phyloP scores from a whole-genome alignment of 53 echinoderm and acorn worm genomes.

The Echinarachnius parma region DNA sequence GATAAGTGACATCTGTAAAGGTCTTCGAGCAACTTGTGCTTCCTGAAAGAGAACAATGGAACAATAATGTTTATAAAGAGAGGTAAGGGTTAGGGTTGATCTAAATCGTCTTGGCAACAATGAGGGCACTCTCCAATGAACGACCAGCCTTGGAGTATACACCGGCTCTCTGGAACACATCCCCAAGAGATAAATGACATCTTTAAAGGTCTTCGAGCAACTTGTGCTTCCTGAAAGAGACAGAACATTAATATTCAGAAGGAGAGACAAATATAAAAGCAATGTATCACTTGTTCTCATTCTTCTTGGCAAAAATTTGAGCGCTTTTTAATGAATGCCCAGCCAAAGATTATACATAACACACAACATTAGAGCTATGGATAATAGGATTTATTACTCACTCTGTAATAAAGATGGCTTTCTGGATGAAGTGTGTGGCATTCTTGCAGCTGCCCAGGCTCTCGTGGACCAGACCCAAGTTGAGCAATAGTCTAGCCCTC shows the following conservation, averaged over 20 bases:
- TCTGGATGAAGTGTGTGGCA: constrained; percentile 88
- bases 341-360: too few relatives aligned
- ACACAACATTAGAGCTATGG: too few relatives aligned
- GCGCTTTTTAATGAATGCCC: too few relatives aligned
- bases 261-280: too few relatives aligned
- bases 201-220: constrained; percentile 73
- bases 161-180: constrained; percentile 63
- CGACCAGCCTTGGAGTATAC: constrained; percentile 64
- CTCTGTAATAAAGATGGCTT: constrained; percentile 91
- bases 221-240: constrained; percentile 79
- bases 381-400: too few relatives aligned
- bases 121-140: constrained; percentile 71
- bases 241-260: too few relatives aligned
- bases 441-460: constrained; percentile 66
- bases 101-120: constrained; percentile 76
- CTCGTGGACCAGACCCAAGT: constrained; percentile 89
- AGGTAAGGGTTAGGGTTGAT: too few relatives aligned
- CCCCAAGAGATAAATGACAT: constrained; percentile 67
- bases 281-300: too few relatives aligned
- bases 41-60: too few relatives aligned
- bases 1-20: constrained; percentile 66
- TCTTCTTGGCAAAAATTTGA: too few relatives aligned
- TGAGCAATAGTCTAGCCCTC: constrained; percentile 85
- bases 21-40: constrained; percentile 75
- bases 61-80: too few relatives aligned